These are phyloP conservation scores for Pteronura brasiliensis DNA, from an alignment of 2,113 vertebrate genomes.

Conservation along the genomic window DNA sequence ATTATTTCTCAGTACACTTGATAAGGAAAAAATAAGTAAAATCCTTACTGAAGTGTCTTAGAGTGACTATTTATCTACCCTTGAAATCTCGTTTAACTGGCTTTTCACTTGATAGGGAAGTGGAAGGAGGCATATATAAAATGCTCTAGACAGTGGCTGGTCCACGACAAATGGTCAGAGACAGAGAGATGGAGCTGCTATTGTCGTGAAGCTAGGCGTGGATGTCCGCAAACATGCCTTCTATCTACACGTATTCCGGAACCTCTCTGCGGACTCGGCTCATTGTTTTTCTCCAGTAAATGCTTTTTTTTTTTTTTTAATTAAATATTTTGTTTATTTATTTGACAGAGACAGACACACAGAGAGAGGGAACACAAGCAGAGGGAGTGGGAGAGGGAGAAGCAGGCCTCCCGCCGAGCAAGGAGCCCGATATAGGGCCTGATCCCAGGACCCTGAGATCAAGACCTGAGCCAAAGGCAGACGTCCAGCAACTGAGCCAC, in stretches of 20 bases:
- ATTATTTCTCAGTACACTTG: not conserved
- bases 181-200: not conserved
- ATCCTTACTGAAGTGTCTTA: not conserved
- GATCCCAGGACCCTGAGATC: too few species aligned
- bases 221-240: not conserved
- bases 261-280: not conserved
- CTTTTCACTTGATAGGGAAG: not conserved
- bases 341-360: too few species aligned
- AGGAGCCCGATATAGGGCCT: too few species aligned
- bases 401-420: too few species aligned
- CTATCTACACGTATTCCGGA: not conserved
- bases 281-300: not conserved
- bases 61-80: not conserved
- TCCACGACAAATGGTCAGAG: not conserved
- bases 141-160: not conserved
- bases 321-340: too few species aligned
- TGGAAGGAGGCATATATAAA: not conserved
- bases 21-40: not conserved
- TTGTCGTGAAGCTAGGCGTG: not conserved
- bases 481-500: too few species aligned
- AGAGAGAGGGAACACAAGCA: too few species aligned
- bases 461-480: too few species aligned
- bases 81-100: not conserved
- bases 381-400: too few species aligned
- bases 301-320: not conserved